phyloP scores from a whole-genome alignment of 1,140 invertebrate genomes.

The Diploscapter pachys region DNA sequence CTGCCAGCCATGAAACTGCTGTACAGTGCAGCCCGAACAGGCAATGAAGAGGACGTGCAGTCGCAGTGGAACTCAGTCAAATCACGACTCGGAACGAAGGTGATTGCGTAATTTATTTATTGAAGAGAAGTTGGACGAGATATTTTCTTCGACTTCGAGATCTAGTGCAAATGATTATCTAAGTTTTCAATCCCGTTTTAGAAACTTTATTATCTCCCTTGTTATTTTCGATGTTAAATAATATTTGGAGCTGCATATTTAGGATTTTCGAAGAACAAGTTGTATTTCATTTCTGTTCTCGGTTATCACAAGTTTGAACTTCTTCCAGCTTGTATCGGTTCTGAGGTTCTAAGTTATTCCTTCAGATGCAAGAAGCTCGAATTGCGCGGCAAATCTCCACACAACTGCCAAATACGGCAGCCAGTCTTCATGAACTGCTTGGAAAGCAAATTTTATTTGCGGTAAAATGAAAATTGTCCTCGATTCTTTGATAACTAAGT shows the following conservation, averaged over 20 bases:
- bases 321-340: background rate
- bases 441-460: slow-evolving; percentile 81
- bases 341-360: background rate
- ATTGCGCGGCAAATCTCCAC: slow-evolving; percentile 79
- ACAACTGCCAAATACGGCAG: slow-evolving; percentile 83
- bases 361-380: slow-evolving; percentile 75
- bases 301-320: background rate
- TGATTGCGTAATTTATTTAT: background rate
- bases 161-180: no score
- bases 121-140: no score
- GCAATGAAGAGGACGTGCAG: slow-evolving; percentile 50
- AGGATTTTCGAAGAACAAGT: no score
- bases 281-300: background rate
- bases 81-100: slow-evolving; percentile 5
- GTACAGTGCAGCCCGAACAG: slow-evolving; percentile 71
- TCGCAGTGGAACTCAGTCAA: slow-evolving; percentile 40
- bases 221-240: no score
- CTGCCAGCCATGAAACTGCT: slow-evolving; percentile 82
- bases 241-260: no score
- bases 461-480: slow-evolving; percentile 62
- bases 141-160: no score
- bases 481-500: background rate
- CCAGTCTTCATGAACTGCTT: slow-evolving; percentile 81
- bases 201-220: no score
- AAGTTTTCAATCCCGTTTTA: no score